Evolutionary conservation across 2,113 vertebrate species (phyloP).

Genomic region (Ochotona curzoniae): DNA sequence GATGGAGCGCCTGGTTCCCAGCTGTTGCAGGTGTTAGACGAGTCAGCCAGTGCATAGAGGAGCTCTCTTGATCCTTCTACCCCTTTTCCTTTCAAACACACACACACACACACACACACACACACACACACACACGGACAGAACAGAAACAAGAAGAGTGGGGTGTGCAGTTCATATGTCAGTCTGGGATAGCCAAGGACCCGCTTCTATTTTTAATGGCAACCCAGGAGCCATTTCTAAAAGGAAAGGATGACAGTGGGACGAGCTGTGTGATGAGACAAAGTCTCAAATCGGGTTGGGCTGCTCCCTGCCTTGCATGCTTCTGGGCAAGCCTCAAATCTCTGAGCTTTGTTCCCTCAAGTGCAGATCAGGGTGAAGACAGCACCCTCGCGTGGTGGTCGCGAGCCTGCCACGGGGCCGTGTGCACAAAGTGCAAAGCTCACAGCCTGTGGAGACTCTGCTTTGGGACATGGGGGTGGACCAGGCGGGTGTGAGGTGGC

Average conservation of each 20-base stretch:
- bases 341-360: neutral
- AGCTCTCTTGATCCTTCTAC: no score
- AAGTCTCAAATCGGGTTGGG: conserved; percentile 15
- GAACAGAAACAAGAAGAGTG: no score
- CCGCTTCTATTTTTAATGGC: conserved; percentile 73
- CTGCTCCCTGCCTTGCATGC: neutral
- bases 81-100: no score
- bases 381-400: neutral
- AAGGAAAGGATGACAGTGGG: conserved; percentile 48
- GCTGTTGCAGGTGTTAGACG: no score
- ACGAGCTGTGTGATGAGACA: conserved; percentile 47
- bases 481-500: neutral
- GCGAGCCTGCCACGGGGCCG: neutral
- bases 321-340: neutral
- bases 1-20: no score
- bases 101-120: no score
- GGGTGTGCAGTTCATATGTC: conserved; percentile 24
- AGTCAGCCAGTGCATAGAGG: no score
- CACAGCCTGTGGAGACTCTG: no score
- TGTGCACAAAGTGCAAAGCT: no score
- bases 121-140: neutral
- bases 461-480: neutral
- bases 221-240: conserved; percentile 53
- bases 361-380: neutral
- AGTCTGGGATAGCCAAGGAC: conserved; percentile 41